Conservation (phyloP, 2,113 vertebrate species). For the Reinhardtius hippoglossoides region DNA sequence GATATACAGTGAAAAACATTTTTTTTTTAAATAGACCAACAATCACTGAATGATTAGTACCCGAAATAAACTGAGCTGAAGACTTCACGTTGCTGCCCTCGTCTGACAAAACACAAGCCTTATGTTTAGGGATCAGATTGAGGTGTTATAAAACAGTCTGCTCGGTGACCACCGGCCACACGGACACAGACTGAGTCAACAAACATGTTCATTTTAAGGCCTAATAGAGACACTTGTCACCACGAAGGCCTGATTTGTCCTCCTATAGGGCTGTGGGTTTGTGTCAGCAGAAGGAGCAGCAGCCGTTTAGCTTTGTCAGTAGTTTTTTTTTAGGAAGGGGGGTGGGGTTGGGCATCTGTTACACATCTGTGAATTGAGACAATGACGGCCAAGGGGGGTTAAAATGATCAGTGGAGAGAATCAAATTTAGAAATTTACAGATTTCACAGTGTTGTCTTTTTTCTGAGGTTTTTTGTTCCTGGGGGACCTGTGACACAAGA, state of each 20-base stretch:
- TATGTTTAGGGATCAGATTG: conserved; percentile 33
- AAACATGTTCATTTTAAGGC: conserved; percentile 46
- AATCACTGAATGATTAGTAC: conserved; percentile 26
- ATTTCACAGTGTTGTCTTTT: conserved; percentile 69
- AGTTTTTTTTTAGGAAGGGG: background rate
- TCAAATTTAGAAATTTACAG: conserved; percentile 63
- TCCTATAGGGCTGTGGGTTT: background rate
- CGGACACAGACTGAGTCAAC: conserved; percentile 49
- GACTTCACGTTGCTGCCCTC: conserved; percentile 26
- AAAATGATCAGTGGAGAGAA: conserved; percentile 47
- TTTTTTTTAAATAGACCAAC: too few relatives aligned
- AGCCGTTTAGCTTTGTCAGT: conserved; percentile 22
- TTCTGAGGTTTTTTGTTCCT: conserved; percentile 67
- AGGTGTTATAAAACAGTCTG: conserved; percentile 22
- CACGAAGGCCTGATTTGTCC: background rate
- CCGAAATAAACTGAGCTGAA: background rate
- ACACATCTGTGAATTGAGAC: conserved; percentile 1
- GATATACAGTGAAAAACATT: too few relatives aligned
- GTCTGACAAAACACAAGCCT: conserved; percentile 40
- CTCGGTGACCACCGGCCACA: conserved; percentile 17
- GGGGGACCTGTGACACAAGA: conserved; percentile 68
- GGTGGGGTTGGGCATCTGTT: conserved; percentile 19
- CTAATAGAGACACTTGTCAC: conserved; percentile 32
- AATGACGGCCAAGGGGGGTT: conserved; percentile 12
- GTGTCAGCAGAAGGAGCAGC: conserved; percentile 47